Evolutionary conservation across 2,888 invertebrate species (phyloP).

Genomic region (Drosophila demipolita): DNA sequence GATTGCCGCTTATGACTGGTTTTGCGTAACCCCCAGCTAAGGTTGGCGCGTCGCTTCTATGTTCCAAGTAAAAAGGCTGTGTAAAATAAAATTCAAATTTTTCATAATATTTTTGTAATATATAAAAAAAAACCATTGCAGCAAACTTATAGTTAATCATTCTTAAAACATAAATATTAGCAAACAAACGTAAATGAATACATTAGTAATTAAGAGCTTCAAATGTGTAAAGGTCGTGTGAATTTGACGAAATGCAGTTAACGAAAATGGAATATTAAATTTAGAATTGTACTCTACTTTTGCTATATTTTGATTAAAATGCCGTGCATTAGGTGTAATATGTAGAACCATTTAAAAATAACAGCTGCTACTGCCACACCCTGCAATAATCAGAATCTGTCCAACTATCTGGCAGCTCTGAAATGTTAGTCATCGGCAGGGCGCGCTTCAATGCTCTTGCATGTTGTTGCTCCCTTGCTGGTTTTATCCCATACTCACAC

Average conservation of each 20-base stretch:
- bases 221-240: neutral
- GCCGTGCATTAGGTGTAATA: neutral
- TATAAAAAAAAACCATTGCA: neutral
- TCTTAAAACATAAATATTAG: neutral
- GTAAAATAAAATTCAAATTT: neutral
- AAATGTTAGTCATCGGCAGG: slow-evolving; percentile 57
- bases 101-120: neutral
- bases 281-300: neutral
- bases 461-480: slow-evolving; percentile 48
- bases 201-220: neutral
- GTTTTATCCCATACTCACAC: slow-evolving; percentile 58
- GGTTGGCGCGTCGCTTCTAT: slow-evolving; percentile 48
- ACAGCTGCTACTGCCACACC: slow-evolving; percentile 48
- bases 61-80: slow-evolving; percentile 38
- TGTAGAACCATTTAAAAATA: slow-evolving; percentile 24
- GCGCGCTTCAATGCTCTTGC: slow-evolving; percentile 57
- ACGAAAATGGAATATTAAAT: no score
- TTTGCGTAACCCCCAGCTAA: slow-evolving; percentile 52
- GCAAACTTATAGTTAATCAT: neutral
- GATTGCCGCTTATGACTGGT: slow-evolving; percentile 44
- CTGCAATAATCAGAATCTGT: slow-evolving; percentile 28
- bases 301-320: neutral
- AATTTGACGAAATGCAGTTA: neutral
- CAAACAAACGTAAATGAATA: neutral
- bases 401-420: slow-evolving; percentile 53